These are phyloP conservation scores for Pelusios castaneus DNA, from an alignment of 2,113 vertebrate genomes.

Conservation along the genomic window DNA sequence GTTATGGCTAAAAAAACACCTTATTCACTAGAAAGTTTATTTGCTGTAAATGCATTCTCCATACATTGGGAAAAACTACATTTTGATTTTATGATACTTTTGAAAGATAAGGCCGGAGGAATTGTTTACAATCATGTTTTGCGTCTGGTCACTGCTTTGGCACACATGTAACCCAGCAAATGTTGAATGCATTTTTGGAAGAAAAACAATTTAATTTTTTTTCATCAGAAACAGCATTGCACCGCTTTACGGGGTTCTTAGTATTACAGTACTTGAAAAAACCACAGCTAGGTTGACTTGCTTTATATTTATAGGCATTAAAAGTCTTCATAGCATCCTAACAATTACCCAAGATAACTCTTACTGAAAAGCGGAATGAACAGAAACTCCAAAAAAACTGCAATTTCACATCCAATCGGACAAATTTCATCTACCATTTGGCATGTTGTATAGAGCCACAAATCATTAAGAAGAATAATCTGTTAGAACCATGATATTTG, in stretches of 20 bases:
- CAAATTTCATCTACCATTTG: neutral
- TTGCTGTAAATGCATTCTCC: conserved; percentile 2
- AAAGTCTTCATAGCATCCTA: neutral
- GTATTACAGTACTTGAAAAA: neutral
- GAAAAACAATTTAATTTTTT: conserved; percentile 23
- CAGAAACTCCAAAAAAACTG: neutral
- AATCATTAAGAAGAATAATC: neutral
- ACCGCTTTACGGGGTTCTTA: neutral
- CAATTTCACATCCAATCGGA: neutral
- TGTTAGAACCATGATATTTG: neutral
- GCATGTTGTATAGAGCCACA: neutral
- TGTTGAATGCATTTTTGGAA: neutral
- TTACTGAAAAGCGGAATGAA: neutral
- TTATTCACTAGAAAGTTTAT: conserved; percentile 29
- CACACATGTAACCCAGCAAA: neutral
- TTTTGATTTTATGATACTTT: conserved; percentile 47
- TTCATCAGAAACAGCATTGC: neutral
- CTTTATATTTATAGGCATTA: neutral
- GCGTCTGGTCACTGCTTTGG: neutral
- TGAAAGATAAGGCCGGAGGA: conserved; percentile 23
- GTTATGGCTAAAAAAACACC: neutral
- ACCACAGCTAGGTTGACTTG: neutral
- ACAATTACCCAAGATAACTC: neutral
- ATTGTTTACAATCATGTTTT: neutral
- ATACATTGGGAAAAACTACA: neutral